Percentiles rank a stretch among this genome's conserved stretches.
phyloP scores from a whole-genome alignment of 2,888 invertebrate genomes.

The Noctua janthina region DNA sequence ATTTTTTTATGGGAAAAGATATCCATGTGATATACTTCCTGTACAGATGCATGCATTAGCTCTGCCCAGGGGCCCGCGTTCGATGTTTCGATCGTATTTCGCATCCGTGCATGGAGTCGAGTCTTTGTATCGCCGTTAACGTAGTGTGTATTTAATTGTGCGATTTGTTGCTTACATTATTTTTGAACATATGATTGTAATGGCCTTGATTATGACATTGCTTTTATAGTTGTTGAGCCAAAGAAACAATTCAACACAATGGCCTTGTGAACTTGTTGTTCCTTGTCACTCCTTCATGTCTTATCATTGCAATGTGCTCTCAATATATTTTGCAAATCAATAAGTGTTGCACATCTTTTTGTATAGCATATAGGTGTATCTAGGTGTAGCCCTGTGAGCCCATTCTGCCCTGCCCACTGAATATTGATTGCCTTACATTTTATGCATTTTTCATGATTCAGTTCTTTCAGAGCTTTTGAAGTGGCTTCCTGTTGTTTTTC shows the following conservation, averaged over 20 bases:
- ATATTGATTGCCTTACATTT: slow-evolving; percentile 50
- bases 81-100: slow-evolving; percentile 60
- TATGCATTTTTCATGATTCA: slow-evolving; percentile 36
- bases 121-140: slow-evolving; percentile 53
- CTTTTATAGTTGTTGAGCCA: slow-evolving; percentile 59
- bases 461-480: slow-evolving; percentile 18
- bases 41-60: slow-evolving; percentile 72
- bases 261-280: slow-evolving; percentile 73
- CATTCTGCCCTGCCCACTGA: slow-evolving; percentile 34
- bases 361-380: background rate
- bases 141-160: slow-evolving; percentile 32
- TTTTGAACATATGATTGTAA: slow-evolving; percentile 74
- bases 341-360: slow-evolving; percentile 33
- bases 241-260: slow-evolving; percentile 69
- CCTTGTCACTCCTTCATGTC: slow-evolving; percentile 63
- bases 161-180: slow-evolving; percentile 47
- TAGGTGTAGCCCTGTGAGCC: slow-evolving; percentile 15
- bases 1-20: slow-evolving; percentile 71
- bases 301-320: slow-evolving; percentile 52
- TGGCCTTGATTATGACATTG: slow-evolving; percentile 88
- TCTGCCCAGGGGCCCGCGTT: slow-evolving; percentile 62
- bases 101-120: slow-evolving; percentile 57
- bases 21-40: slow-evolving; percentile 80
- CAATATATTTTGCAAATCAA: slow-evolving; percentile 41
- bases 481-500: slow-evolving; percentile 1